Conservation (phyloP, 2,888 invertebrate genomes). For the Pogonocherus hispidulus region DNA sequence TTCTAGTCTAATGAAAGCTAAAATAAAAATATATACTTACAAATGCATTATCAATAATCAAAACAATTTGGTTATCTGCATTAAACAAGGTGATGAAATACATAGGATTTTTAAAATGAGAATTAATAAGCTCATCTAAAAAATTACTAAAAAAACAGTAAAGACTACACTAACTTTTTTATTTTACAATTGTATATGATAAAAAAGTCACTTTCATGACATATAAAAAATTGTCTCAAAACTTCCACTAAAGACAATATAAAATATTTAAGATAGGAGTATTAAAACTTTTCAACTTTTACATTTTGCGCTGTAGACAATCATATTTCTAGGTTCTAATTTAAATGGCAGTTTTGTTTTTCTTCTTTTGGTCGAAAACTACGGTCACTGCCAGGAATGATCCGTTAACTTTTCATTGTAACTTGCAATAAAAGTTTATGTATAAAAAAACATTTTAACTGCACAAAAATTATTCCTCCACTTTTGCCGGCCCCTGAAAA, state of each 20-base stretch:
- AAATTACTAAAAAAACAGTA: conserved; percentile 58
- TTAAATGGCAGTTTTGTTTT: conserved; percentile 64
- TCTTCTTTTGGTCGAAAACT: conserved; percentile 62
- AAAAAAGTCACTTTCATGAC: conserved; percentile 66
- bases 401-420: conserved; percentile 57
- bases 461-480: conserved; percentile 61
- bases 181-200: conserved; percentile 68
- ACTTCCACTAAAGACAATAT: conserved; percentile 64
- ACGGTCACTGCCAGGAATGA: conserved; percentile 66
- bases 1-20: conserved; percentile 45
- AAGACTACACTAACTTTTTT: conserved; percentile 65
- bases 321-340: conserved; percentile 48
- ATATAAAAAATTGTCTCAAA: conserved; percentile 67
- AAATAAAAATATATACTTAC: conserved; percentile 50
- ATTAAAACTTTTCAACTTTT: conserved; percentile 59
- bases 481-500: conserved; percentile 59
- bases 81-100: conserved; percentile 48
- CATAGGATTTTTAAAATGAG: conserved; percentile 50
- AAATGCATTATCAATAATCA: conserved; percentile 43
- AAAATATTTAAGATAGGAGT: conserved; percentile 65
- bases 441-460: conserved; percentile 49
- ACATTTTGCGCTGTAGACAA: conserved; percentile 58
- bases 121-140: conserved; percentile 56
- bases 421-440: conserved; percentile 61
- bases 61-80: conserved; percentile 36